A percentile compares a stretch with the other conserved stretches of the same genome.
Conservation (phyloP, 2,888 invertebrate species). For the Portevinia maculata region DNA sequence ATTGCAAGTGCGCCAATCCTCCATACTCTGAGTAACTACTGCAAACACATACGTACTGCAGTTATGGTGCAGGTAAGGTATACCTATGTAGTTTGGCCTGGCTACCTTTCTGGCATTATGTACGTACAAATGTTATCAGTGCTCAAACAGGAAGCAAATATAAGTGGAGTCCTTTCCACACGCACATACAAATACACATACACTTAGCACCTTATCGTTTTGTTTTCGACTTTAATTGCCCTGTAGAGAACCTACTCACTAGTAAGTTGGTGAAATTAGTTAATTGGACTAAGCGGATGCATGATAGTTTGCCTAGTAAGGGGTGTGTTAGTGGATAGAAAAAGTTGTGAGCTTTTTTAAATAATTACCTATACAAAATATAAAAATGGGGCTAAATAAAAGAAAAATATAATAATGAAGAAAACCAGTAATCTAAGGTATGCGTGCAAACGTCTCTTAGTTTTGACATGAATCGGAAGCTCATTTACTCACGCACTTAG, state of each 20-base stretch:
- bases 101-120: conserved; percentile 42
- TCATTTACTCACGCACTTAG: conserved; percentile 45
- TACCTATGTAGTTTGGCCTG: conserved; percentile 1
- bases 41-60: conserved; percentile 19
- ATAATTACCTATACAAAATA: conserved; percentile 33
- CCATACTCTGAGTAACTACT: conserved; percentile 17
- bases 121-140: conserved; percentile 65
- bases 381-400: background rate
- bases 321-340: conserved; percentile 19
- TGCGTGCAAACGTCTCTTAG: conserved; percentile 48
- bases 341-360: conserved; percentile 26
- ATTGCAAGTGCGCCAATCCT: conserved; percentile 67
- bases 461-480: conserved; percentile 48
- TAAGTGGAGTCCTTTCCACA: conserved; percentile 51
- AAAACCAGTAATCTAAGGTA: conserved; percentile 22
- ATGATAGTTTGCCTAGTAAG: conserved; percentile 10
- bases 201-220: conserved; percentile 63
- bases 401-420: background rate
- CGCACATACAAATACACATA: conserved; percentile 8
- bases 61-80: conserved; percentile 22
- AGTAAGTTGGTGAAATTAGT: conserved; percentile 66
- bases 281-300: conserved; percentile 64
- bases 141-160: conserved; percentile 67
- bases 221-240: conserved; percentile 69
- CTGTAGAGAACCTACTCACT: conserved; percentile 63